Evolutionary conservation across 2,113 vertebrate genomes (phyloP).

Genomic region (Himantopus leucocephalus): DNA sequence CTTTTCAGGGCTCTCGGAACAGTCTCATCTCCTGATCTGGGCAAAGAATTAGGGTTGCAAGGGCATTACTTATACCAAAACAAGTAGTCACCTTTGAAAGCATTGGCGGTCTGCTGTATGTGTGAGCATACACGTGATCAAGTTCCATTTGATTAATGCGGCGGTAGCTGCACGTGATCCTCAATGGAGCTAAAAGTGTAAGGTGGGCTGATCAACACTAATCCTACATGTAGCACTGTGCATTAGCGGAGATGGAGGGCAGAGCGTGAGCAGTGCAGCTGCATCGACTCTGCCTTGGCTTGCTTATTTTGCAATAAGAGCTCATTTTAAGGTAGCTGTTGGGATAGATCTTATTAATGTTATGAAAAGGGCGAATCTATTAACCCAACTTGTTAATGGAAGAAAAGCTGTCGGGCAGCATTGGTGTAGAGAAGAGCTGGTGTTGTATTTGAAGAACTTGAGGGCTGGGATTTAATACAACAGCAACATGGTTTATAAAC

Average conservation of each 20-base stretch:
- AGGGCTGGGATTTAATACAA: not conserved
- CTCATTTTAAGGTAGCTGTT: not conserved
- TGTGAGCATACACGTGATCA: not conserved
- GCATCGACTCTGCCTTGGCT: not conserved
- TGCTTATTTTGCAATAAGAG: not conserved
- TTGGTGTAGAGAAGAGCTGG: not conserved
- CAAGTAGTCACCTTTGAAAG: not conserved
- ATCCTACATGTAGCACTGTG: fast-evolving
- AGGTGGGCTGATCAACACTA: fast-evolving
- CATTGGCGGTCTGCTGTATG: not conserved
- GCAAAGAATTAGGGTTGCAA: not conserved
- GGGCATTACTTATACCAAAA: not conserved
- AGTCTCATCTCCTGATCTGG: not conserved
- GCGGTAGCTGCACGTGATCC: not conserved
- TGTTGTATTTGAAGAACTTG: not conserved
- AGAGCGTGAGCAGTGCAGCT: not conserved
- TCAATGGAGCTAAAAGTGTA: fast-evolving
- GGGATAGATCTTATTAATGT: not conserved
- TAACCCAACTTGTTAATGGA: not conserved
- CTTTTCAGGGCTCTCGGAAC: not conserved
- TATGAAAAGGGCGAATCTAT: not conserved
- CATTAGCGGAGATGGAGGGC: not conserved
- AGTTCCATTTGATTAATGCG: not conserved
- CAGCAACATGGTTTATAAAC: not conserved
- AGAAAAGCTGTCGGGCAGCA: not conserved